Conservation (phyloP, 64 coral and sea anemone genomes). For the Acropora yongei region DNA sequence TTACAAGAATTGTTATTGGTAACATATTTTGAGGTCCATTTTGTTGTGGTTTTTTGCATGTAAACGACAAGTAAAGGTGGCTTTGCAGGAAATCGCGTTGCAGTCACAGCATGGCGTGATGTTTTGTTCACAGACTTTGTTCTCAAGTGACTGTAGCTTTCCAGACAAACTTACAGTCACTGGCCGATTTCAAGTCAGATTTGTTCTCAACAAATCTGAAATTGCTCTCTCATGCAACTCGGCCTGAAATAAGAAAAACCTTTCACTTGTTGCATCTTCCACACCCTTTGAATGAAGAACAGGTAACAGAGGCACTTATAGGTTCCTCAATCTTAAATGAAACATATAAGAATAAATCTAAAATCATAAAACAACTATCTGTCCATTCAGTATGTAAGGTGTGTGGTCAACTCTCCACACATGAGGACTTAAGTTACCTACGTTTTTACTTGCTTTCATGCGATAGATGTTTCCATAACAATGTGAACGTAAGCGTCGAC, state of each 20-base stretch:
- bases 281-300: slow-evolving; percentile 35
- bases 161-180: too few species aligned
- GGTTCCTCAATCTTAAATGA: slow-evolving; percentile 42
- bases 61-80: too few species aligned
- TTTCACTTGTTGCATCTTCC: slow-evolving; percentile 32
- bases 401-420: slow-evolving; percentile 29
- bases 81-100: too few species aligned
- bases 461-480: neutral
- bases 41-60: too few species aligned
- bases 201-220: too few species aligned
- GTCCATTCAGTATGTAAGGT: neutral
- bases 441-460: slow-evolving; percentile 10
- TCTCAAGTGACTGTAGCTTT: too few species aligned
- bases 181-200: too few species aligned
- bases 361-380: slow-evolving; percentile 54
- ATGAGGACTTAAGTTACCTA: neutral
- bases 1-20: too few species aligned
- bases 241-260: slow-evolving; percentile 43
- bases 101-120: too few species aligned
- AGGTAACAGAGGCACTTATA: slow-evolving; percentile 50
- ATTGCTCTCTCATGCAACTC: too few species aligned
- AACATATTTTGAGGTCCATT: too few species aligned
- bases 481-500: neutral
- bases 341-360: slow-evolving; percentile 59
- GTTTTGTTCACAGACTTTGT: too few species aligned